Evolutionary conservation across 2,888 invertebrate species (phyloP).

Genomic region (Vanessa cardui): DNA sequence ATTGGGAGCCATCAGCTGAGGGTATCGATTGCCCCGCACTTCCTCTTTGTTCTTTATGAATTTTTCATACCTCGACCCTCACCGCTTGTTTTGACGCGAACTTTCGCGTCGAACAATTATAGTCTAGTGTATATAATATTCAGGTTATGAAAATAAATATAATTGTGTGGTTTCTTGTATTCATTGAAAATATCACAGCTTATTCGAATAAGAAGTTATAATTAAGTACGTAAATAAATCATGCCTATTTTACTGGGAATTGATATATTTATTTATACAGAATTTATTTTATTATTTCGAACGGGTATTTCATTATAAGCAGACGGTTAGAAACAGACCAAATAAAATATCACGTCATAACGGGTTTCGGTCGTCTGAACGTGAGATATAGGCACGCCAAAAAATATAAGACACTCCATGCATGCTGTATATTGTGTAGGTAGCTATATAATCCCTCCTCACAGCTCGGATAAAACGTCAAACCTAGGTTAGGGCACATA

Average conservation of each 20-base stretch:
- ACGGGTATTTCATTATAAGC: neutral
- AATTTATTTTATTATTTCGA: slow-evolving; percentile 6
- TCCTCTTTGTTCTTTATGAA: slow-evolving; percentile 75
- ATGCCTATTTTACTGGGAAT: neutral
- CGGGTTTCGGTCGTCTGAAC: slow-evolving; percentile 20
- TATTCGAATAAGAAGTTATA: too few species aligned
- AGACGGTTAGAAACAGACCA: slow-evolving; percentile 20
- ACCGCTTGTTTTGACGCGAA: slow-evolving; percentile 44
- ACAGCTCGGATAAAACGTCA: slow-evolving; percentile 21
- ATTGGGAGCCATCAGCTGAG: slow-evolving; percentile 80
- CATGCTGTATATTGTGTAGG: slow-evolving; percentile 14
- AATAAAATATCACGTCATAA: slow-evolving; percentile 25
- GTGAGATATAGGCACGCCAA: slow-evolving; percentile 19
- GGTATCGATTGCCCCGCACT: slow-evolving; percentile 72
- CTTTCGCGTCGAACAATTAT: slow-evolving; percentile 18
- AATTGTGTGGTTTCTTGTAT: too few species aligned
- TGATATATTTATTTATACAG: neutral
- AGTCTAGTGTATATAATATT: too few species aligned
- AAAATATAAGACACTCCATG: slow-evolving; percentile 5
- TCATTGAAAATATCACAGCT: too few species aligned
- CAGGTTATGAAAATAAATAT: too few species aligned
- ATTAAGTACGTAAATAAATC: too few species aligned
- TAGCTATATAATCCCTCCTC: slow-evolving; percentile 22
- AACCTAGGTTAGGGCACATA: slow-evolving; percentile 7
- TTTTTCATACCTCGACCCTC: slow-evolving; percentile 62